Percentiles rank a stretch among this genome's conserved stretches.
Conservation (phyloP, 2,888 invertebrate species). For the Helicoverpa assulta region DNA sequence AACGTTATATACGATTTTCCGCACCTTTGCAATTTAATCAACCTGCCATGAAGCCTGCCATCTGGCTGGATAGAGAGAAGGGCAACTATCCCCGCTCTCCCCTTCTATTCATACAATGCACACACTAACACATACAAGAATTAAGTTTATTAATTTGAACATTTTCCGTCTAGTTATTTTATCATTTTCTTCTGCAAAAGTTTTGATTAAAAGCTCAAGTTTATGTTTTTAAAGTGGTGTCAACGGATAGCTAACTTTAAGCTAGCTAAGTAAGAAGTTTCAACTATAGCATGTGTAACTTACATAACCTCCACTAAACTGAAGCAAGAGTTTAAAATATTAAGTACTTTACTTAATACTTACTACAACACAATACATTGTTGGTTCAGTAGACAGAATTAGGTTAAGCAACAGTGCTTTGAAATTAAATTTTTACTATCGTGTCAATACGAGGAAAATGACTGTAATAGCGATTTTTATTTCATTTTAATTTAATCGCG, state of each 20-base stretch:
- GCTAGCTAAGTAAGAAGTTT: slow-evolving; percentile 27
- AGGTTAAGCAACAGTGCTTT: no score
- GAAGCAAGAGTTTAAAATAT: not conserved
- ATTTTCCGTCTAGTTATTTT: not conserved
- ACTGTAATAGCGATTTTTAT: no score
- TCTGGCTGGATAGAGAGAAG: no score
- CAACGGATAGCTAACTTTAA: slow-evolving; percentile 15
- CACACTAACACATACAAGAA: not conserved
- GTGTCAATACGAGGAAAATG: no score
- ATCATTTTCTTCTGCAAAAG: slow-evolving; percentile 2
- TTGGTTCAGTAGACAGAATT: not conserved
- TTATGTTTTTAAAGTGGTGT: slow-evolving; percentile 15
- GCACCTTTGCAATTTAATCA: no score
- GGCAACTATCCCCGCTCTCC: no score
- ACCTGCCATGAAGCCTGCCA: no score
- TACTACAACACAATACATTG: not conserved
- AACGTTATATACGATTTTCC: no score
- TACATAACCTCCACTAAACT: not conserved
- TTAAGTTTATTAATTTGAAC: slow-evolving; percentile 4
- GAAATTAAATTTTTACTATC: no score
- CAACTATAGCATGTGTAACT: not conserved
- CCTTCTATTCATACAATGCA: not conserved
- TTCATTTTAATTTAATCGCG: not conserved
- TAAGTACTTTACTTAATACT: not conserved
- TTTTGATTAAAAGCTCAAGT: slow-evolving; percentile 17